Evolutionary conservation across 2,113 vertebrate species (phyloP), one percentile per base, ranked within the genome.

Genomic region (Engraulis encrasicolus): DNA sequence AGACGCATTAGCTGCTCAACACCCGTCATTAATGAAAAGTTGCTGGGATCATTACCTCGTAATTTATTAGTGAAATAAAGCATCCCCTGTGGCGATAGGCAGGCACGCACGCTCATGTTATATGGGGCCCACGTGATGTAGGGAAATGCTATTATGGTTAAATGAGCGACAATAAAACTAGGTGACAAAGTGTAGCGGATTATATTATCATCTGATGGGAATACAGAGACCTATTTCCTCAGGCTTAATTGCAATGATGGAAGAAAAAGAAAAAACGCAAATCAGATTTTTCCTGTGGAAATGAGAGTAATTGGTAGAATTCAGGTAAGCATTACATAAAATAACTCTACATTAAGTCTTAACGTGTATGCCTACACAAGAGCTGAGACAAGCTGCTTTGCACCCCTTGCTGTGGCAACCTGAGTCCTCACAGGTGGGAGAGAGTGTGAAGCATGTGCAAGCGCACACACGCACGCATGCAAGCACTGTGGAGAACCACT

Each of bases 41-140:
- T 74, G 18, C 66, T 17, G 27, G 66, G 66, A 74, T 74, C 66
- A 74, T 74, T 74, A 74, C 11, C 66, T 74, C 66, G 31, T 34
- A 14, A 74, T 74, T 74, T 74, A 74, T 74, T 36, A 74, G 66
- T 34, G 31, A 74, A 74, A 74, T 74, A 34, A 74, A 74, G 61
- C 66, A 74, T 34, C 66, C 66, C 66, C 66, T 17, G 5, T 14
- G 66, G 66, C 31, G 14, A n/a, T n/a, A n/a, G n/a, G n/a, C n/a
- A n/a, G n/a, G n/a, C n/a, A n/a, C n/a, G n/a, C n/a, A n/a, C 31
- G 23, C 12, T 74, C 66, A 34, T 74, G 66, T 74, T 74, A 34
- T 74, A n/a, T n/a, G n/a, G n/a, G 66, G 66, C 66, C 27, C 27
- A 74, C 14, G 11, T 74, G 66, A 74, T 74, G 31, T 15, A 34